Evolutionary conservation across 2,888 invertebrate species (phyloP).

Genomic region (Acanthosepion lycidas): DNA sequence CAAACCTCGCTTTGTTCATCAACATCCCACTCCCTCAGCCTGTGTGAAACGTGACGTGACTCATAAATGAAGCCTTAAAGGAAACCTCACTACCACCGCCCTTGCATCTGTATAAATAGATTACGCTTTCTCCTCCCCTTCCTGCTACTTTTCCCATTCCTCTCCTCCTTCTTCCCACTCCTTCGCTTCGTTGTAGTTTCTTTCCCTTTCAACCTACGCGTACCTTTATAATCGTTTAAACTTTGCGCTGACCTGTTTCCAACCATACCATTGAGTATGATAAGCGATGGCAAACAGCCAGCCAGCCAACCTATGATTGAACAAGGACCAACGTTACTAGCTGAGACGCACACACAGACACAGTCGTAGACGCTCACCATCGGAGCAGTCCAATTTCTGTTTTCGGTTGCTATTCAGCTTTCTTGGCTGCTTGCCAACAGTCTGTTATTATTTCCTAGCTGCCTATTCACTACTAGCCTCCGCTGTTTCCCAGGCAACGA

Average conservation of each 20-base stretch:
- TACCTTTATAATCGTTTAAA: not conserved
- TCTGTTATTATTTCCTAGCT: not conserved
- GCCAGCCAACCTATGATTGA: not conserved
- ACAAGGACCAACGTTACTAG: not conserved
- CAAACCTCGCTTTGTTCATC: not conserved
- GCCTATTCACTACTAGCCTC: not conserved
- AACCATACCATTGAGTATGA: not conserved
- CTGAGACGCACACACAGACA: not conserved
- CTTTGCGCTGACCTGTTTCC: not conserved
- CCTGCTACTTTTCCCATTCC: not conserved
- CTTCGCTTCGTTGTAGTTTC: not conserved
- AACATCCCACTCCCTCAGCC: not conserved
- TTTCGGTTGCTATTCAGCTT: constrained; percentile 33
- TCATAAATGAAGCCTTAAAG: not conserved
- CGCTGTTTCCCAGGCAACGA: constrained; percentile 33
- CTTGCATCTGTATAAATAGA: not conserved
- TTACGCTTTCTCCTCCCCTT: not conserved
- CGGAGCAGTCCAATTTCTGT: constrained; percentile 33
- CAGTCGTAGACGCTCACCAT: not conserved
- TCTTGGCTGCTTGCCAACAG: constrained; percentile 21
- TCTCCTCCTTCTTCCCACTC: not conserved
- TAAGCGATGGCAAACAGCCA: constrained; percentile 1
- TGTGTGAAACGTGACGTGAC: not conserved
- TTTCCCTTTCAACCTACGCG: not conserved
- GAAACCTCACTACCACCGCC: not conserved